phyloP scores from a whole-genome alignment of 2,888 invertebrate species.

The Gastrophysa polygoni region DNA sequence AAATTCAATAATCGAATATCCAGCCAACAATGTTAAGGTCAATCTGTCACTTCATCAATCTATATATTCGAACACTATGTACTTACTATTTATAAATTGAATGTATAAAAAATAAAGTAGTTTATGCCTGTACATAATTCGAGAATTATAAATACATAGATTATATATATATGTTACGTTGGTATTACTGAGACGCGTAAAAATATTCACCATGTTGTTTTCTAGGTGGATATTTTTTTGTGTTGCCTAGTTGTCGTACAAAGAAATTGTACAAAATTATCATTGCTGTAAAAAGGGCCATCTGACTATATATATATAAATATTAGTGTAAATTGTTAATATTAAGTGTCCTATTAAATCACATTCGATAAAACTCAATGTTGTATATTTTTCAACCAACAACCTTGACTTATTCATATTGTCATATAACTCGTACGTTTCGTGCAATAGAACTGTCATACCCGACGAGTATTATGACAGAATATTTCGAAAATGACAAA shows the following conservation, averaged over 20 bases:
- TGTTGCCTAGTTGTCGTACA: constrained; percentile 40
- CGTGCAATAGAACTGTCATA: too few relatives aligned
- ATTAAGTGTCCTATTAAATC: constrained; percentile 56
- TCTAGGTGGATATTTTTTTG: constrained; percentile 16
- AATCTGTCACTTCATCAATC: constrained; percentile 14
- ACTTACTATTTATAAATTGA: constrained; percentile 44
- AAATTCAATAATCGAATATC: too few relatives aligned
- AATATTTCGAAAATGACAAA: too few relatives aligned
- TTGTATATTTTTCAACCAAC: background rate
- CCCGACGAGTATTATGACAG: too few relatives aligned
- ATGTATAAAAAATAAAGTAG: constrained; percentile 41
- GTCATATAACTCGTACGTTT: too few relatives aligned
- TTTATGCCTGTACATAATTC: constrained; percentile 41
- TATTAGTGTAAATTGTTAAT: constrained; percentile 57
- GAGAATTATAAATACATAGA: constrained; percentile 24
- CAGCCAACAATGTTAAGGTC: constrained; percentile 8
- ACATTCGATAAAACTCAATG: constrained; percentile 48
- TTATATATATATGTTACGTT: constrained; percentile 31
- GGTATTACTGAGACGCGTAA: constrained; percentile 9
- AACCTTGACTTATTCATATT: background rate
- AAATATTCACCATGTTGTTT: constrained; percentile 8
- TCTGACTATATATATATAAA: constrained; percentile 40
- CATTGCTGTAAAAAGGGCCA: constrained; percentile 50
- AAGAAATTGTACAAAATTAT: constrained; percentile 47
- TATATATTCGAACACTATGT: constrained; percentile 21